Conservation (phyloP, 2,888 invertebrate species). For the Drosophila gaucha region DNA sequence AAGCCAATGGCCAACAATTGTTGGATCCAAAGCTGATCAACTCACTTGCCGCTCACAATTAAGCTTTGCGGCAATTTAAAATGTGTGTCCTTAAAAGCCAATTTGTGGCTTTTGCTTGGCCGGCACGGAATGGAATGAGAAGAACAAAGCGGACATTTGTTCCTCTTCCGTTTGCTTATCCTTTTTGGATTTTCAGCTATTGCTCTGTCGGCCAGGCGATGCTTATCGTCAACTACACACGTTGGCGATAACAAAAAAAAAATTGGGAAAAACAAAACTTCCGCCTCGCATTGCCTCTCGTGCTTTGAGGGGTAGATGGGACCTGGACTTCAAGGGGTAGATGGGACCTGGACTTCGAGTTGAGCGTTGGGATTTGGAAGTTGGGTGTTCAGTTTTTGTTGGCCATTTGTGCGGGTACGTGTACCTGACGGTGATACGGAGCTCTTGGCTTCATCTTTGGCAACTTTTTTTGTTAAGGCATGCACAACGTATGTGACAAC, state of each 20-base stretch:
- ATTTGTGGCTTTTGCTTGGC: conserved; percentile 43
- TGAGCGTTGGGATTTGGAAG: no score
- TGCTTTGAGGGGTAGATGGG: background rate
- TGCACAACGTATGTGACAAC: conserved; percentile 17
- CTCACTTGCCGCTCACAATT: conserved; percentile 43
- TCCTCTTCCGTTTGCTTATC: background rate
- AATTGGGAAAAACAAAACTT: conserved; percentile 55
- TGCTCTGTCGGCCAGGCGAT: conserved; percentile 31
- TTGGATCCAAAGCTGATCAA: conserved; percentile 14
- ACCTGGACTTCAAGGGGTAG: background rate
- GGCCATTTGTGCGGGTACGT: conserved; percentile 69
- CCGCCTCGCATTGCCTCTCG: conserved; percentile 24
- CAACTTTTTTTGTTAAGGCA: conserved; percentile 29
- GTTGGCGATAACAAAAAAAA: conserved; percentile 60
- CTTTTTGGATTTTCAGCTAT: background rate
- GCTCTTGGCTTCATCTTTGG: conserved; percentile 44
- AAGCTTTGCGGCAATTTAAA: conserved; percentile 29
- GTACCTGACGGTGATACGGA: conserved; percentile 45
- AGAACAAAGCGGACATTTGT: conserved; percentile 33
- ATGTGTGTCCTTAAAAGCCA: conserved; percentile 14
- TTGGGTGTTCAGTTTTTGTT: conserved; percentile 11
- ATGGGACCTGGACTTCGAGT: background rate
- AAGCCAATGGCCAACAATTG: conserved; percentile 2
- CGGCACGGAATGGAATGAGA: conserved; percentile 14
- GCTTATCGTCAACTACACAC: conserved; percentile 54